Conservation (phyloP, 2,888 invertebrate genomes). For the Hydrotaea cyrtoneurina region DNA sequence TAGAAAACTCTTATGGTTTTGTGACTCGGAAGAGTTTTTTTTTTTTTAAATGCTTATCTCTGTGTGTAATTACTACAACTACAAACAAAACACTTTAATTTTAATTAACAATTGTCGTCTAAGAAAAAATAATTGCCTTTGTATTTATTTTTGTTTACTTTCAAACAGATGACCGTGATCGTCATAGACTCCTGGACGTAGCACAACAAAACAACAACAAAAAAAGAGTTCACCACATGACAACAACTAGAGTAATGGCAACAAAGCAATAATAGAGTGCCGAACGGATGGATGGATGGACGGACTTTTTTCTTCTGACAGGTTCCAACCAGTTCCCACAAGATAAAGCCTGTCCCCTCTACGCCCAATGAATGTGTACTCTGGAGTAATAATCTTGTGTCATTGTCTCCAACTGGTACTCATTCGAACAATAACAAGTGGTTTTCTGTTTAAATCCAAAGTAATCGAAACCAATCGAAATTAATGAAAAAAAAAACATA, state of each 20-base stretch:
- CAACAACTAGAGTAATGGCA: neutral
- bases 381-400: neutral
- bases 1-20: no score
- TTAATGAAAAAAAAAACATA: conserved; percentile 22
- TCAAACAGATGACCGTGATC: neutral
- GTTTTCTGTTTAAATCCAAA: neutral
- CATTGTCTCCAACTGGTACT: neutral
- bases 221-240: no score
- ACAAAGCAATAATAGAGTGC: neutral
- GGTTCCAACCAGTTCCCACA: neutral
- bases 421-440: neutral
- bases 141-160: no score
- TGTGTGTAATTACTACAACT: no score
- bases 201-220: neutral
- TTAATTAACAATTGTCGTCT: no score
- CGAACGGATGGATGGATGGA: neutral
- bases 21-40: no score
- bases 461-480: neutral
- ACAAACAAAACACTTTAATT: no score
- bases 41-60: no score
- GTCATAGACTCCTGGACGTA: neutral
- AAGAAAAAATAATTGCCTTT: no score
- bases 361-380: neutral
- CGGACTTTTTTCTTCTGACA: neutral
- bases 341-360: neutral